Evolutionary conservation across 23 tunicate species (phyloP), one percentile per base, ranked within the genome.

Genomic region (Diplosoma virens): DNA sequence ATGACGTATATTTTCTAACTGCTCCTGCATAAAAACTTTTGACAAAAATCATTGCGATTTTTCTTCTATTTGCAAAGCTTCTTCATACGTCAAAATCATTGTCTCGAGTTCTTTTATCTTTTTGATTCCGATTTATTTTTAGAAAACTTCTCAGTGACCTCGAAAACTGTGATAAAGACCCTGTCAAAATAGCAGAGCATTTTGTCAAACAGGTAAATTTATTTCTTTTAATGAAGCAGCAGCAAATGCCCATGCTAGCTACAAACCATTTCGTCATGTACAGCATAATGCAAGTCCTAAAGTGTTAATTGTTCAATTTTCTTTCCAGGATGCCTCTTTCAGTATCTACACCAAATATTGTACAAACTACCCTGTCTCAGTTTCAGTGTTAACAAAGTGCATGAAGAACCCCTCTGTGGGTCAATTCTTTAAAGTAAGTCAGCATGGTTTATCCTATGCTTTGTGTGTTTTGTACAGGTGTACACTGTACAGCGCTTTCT

Each of bases 321-420:
- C 35, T 34, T 35, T 67, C 52, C 87, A 93, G 98, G 93, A 82
- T 30, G 76, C 71, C 27, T 37, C 79, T 25, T 93, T 84, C 83
- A 77, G 77, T 24, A 82, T 86, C 30, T 93, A 93, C 80, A 71
- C 98, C 1, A 79, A 77, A 69, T 93, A 93, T 58, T 93, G 98
- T 70, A 93, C 98, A 0, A 85, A 86, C 64, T 80, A 85, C 24
- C 98, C 98, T 33, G 64, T 37, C 22, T 81, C 95, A 14, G 82
- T 87, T 56, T 83, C 82, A 17, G 73, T 84, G 20, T 46, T 87
- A 67, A 87, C 95, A 20, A 48, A 87, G 21, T 87, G 87, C 33
- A 76, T 87, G 87, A 81, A 77, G 45, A 76, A 81, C 26, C 83
- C 82, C n/a, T 29, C 61, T 30, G 30, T 87, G 45, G 82, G 73